These are phyloP conservation scores for Vollenhovia emeryi DNA, from an alignment of 1,140 invertebrate species.

Conservation along the genomic window DNA sequence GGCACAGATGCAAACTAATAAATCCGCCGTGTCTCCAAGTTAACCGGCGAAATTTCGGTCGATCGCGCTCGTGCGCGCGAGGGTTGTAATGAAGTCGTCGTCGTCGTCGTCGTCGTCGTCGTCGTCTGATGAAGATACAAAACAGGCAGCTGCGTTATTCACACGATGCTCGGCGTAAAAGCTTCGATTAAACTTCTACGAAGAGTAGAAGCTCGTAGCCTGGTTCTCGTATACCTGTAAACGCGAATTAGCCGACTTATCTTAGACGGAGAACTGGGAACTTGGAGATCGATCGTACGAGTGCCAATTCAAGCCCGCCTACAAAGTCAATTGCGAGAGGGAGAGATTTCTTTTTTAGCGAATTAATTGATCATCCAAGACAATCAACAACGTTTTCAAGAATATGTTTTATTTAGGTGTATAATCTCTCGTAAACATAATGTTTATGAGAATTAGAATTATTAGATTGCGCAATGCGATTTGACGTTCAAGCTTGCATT, in stretches of 20 bases:
- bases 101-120: background rate
- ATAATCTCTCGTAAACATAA: background rate
- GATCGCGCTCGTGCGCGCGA: slow-evolving; percentile 21
- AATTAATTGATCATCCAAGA: background rate
- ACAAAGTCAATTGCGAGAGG: background rate
- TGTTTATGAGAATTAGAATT: background rate
- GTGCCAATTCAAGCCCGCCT: background rate
- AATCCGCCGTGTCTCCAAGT: slow-evolving; percentile 56
- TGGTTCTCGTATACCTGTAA: slow-evolving; percentile 32
- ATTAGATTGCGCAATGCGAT: background rate
- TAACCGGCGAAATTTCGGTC: slow-evolving; percentile 53
- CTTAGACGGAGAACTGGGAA: slow-evolving; percentile 48
- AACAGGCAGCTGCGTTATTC: slow-evolving; percentile 56
- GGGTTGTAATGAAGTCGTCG: slow-evolving; percentile 50
- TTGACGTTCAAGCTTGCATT: background rate
- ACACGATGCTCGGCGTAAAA: slow-evolving; percentile 44
- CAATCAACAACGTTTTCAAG: background rate
- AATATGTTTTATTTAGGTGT: background rate
- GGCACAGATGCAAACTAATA: slow-evolving; percentile 60
- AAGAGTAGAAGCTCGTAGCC: slow-evolving; percentile 30
- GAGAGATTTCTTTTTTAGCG: background rate
- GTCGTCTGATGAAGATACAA: slow-evolving; percentile 42
- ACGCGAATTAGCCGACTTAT: slow-evolving; percentile 49
- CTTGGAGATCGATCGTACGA: slow-evolving; percentile 35
- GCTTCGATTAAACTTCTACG: slow-evolving; percentile 57